Percentiles rank a stretch among this genome's conserved stretches.
phyloP scores from a whole-genome alignment of 1,140 invertebrate genomes.

The Aphaenogaster floridana region DNA sequence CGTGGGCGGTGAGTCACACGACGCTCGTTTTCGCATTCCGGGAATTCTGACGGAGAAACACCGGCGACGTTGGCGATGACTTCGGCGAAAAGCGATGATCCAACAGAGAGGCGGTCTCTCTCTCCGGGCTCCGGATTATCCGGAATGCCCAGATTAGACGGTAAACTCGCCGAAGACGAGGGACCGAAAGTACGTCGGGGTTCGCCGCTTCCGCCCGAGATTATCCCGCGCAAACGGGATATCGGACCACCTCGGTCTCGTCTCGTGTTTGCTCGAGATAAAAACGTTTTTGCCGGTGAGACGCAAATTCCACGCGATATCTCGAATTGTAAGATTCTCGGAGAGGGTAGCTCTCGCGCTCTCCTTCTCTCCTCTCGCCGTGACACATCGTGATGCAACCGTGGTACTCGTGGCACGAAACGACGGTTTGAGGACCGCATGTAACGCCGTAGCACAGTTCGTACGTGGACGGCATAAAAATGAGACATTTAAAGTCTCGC shows the following conservation, averaged over 20 bases:
- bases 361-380: not conserved
- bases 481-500: slow-evolving; percentile 26
- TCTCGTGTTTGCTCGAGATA: slow-evolving; percentile 25
- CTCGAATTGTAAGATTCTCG: not conserved
- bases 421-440: not conserved
- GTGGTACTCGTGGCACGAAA: not conserved
- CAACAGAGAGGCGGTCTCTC: not conserved
- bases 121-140: not conserved
- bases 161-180: not conserved
- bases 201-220: not conserved
- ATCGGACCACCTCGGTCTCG: not conserved
- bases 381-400: not conserved
- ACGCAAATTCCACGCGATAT: slow-evolving; percentile 14
- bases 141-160: not conserved
- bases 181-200: not conserved
- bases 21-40: slow-evolving; percentile 52
- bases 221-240: slow-evolving; percentile 5
- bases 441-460: not conserved
- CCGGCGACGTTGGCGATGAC: not conserved
- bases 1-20: slow-evolving; percentile 58
- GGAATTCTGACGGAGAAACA: slow-evolving; percentile 50
- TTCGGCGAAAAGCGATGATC: slow-evolving; percentile 46
- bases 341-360: too few relatives aligned
- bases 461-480: slow-evolving; percentile 15
- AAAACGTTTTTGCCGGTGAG: not conserved